Percentiles rank a stretch among this genome's conserved stretches.
Conservation (phyloP, 2,888 invertebrate genomes). For the Leptinotarsa peninsularis region DNA sequence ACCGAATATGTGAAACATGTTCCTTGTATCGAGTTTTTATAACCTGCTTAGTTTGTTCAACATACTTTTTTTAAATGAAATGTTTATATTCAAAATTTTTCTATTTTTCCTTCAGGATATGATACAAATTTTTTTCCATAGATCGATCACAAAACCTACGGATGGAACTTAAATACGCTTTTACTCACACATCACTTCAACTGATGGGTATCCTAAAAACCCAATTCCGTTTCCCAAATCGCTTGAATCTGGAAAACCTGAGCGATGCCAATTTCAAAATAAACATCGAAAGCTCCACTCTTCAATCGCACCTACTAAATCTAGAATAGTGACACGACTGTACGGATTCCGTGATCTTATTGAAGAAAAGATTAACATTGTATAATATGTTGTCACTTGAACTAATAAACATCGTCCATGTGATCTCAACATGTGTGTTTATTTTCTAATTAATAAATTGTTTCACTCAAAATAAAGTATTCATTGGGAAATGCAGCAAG, state of each 20-base stretch:
- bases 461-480: slow-evolving; percentile 36
- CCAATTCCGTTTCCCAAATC: too few relatives aligned
- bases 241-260: background rate
- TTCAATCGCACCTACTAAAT: slow-evolving; percentile 13
- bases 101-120: too few relatives aligned
- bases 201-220: too few relatives aligned
- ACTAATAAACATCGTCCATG: slow-evolving; percentile 44
- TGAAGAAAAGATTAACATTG: slow-evolving; percentile 38
- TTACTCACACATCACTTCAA: too few relatives aligned
- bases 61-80: too few relatives aligned
- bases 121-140: too few relatives aligned
- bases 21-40: too few relatives aligned
- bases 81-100: too few relatives aligned
- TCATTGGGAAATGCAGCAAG: slow-evolving; percentile 24
- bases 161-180: background rate
- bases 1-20: too few relatives aligned
- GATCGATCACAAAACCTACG: too few relatives aligned
- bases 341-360: slow-evolving; percentile 25
- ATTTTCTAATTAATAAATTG: slow-evolving; percentile 49
- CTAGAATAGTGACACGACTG: slow-evolving; percentile 18
- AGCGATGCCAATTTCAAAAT: background rate
- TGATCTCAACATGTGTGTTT: slow-evolving; percentile 53
- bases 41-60: too few relatives aligned
- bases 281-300: background rate
- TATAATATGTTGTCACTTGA: slow-evolving; percentile 45